Conservation (phyloP, 2,797 vertebrate species). For the Nyctibius grandis region DNA sequence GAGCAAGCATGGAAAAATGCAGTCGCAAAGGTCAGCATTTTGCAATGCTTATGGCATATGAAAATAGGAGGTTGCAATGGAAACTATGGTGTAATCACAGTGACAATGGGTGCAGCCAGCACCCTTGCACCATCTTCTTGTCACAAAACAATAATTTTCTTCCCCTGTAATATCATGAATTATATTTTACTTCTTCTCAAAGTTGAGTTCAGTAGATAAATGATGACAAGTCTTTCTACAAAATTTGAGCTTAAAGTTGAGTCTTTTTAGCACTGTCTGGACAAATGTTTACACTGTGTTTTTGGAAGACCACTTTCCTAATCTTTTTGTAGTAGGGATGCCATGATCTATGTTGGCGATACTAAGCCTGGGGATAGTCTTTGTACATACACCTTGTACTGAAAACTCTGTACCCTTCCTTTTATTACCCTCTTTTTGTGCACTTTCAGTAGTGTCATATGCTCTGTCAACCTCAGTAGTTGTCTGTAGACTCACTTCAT, state of each 20-base stretch:
- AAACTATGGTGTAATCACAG: conserved; percentile 33
- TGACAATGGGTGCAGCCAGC: not conserved
- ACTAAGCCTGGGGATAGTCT: not conserved
- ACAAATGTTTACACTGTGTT: not conserved
- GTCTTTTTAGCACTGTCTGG: not conserved
- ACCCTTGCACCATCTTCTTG: not conserved
- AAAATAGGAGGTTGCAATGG: conserved; percentile 26
- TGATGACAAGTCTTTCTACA: not conserved
- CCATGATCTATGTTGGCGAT: not conserved
- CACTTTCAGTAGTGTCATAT: not conserved
- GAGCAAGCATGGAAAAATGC: conserved; percentile 37
- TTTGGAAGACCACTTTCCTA: not conserved
- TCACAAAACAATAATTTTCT: not conserved
- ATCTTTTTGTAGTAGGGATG: not conserved
- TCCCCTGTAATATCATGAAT: not conserved
- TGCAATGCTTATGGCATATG: conserved; percentile 22
- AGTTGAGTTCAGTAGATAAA: not conserved
- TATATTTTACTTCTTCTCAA: not conserved
- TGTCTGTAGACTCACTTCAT: not conserved
- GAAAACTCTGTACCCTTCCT: not conserved
- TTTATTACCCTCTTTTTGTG: not conserved
- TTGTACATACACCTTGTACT: not conserved
- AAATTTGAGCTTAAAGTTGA: not conserved
- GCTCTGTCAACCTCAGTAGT: not conserved
- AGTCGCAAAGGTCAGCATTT: conserved; percentile 61